These are phyloP conservation scores for Streblospio benedicti DNA, from an alignment of 1,140 invertebrate genomes.

Conservation along the genomic window DNA sequence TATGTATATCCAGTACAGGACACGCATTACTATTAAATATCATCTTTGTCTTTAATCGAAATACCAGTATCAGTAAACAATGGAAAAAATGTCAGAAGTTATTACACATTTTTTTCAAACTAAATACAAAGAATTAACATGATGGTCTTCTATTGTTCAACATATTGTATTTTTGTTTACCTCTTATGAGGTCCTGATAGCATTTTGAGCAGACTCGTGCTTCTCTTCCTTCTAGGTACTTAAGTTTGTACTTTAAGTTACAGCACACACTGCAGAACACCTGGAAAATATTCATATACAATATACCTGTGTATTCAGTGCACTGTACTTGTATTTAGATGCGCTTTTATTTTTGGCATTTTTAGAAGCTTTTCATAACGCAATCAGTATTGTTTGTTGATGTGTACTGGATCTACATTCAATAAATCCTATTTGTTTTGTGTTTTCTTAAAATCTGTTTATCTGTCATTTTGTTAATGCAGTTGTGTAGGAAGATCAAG, in stretches of 20 bases:
- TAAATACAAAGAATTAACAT: background rate
- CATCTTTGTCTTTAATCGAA: constrained; percentile 6
- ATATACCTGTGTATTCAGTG: background rate
- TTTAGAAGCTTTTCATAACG: too few species aligned
- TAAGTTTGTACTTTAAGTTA: constrained; percentile 60
- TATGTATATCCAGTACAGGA: too few species aligned
- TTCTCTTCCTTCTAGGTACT: constrained; percentile 62
- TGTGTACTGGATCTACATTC: too few species aligned
- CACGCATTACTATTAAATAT: too few species aligned
- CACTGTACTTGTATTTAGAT: background rate
- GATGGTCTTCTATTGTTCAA: background rate
- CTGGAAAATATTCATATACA: constrained; percentile 43
- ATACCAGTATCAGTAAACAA: too few species aligned
- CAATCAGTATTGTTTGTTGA: too few species aligned
- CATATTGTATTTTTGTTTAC: constrained; percentile 23
- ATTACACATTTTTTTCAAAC: background rate
- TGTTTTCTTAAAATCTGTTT: too few species aligned
- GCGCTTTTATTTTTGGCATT: too few species aligned
- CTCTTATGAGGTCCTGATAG: constrained; percentile 31
- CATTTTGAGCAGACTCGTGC: constrained; percentile 55
- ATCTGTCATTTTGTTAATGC: too few species aligned
- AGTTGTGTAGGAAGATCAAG: too few species aligned
- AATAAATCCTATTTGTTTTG: too few species aligned
- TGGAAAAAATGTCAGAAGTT: too few species aligned
- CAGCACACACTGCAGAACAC: constrained; percentile 77